Base-by-base conservation (phyloP, 1,140 invertebrate genomes). In the Macrobrachium rosenbergii region DNA sequence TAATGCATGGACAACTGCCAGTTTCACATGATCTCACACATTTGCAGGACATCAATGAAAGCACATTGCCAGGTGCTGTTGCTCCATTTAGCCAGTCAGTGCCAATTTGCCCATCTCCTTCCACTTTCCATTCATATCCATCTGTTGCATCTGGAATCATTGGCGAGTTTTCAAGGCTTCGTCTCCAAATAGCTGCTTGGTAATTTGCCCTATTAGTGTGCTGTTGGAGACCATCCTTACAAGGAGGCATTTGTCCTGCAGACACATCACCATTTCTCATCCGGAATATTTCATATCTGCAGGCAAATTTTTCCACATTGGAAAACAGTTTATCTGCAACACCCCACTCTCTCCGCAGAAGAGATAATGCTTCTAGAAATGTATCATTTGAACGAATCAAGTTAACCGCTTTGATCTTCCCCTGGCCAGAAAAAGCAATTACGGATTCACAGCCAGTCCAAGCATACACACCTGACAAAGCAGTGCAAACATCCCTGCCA, bases 61-160 rank as follows among this genome's bases (percentile, higher is more conserved):
- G 80, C 60, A 82, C 80, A n/a, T 14, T 23, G 12, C n/a, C 43
- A 60, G 80, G 80, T 37, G 63, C 80, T 19, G 62, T 21, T 16
- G 80, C 17, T 43, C 59, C 63, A 67, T 21, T 82, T 63, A 82
- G 21, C 80, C 62, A 82, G 16, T 82, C n/a, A 58, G 28, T 11
- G 5, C 16, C 45, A 82, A 82, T 60, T 16, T 67, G 63, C 19
- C 62, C 62, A n/a, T 67, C 67, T 67, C 58, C 62, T 11, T 67
- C 67, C n/a, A 10, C 67, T 37, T 17, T 72, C 80, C 62, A 82
- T 17, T 62, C 80, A 82, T 82, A 63, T 64, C 80, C 62, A 19
- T 5, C 28, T 43, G 62, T 23, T 17, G 62, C 10, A 37, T 67
- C 62, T 58, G 80, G 67, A 67, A 82, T 58, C 10, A 67, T 23